Base-by-base conservation (phyloP, 2,888 invertebrate species). In the Drosophila kanekoi region DNA sequence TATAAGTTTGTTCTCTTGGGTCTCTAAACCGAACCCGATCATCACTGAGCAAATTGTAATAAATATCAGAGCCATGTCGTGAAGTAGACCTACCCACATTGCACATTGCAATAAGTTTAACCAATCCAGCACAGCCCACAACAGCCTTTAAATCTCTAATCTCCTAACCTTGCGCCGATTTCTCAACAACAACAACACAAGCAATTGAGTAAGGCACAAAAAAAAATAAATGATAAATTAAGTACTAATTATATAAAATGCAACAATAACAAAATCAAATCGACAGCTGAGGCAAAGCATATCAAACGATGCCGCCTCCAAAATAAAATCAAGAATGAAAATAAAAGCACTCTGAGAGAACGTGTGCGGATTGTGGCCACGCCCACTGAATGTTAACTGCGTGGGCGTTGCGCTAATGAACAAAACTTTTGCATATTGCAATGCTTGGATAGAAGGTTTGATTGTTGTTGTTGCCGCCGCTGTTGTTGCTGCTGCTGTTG, bases 231-330 rank as follows among this genome's bases (percentile, higher is more conserved):
- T 86, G 84, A 84, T 85, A 85, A 85, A 85, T 87, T 81, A 87
- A 87, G 77, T 82, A 84, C 82, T 85, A 85, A 85, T 85, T 87
- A 85, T 81, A 84, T 84, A 72, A 83, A 82, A 82, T 78, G 77
- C 82, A 79, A 66, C 74, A 79, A 75, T 71, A 73, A 71, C 67
- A 65, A 76, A 78, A 80, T 57, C 72, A 59, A 76, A 56, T 75
- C 59, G 77, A 79, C 71, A 71, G 65, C 69, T 70, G 64, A 69
- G 58, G 41, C 47, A 45, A 66, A 63, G 74, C 69, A 73, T 84
- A 84, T 85, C 84, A 84, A 85, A 85, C 78, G 74, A 78, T 60
- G 84, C 87, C 87, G 86, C 81, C 65, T 61, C 54, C 54, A 61
- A 74, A 74, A 76, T 28, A 59, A 37, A n/a, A 38, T 10, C 13